Percentiles rank a stretch among this genome's conserved stretches.
Conservation (phyloP, 2,113 vertebrate species). For the Dromas ardeola region DNA sequence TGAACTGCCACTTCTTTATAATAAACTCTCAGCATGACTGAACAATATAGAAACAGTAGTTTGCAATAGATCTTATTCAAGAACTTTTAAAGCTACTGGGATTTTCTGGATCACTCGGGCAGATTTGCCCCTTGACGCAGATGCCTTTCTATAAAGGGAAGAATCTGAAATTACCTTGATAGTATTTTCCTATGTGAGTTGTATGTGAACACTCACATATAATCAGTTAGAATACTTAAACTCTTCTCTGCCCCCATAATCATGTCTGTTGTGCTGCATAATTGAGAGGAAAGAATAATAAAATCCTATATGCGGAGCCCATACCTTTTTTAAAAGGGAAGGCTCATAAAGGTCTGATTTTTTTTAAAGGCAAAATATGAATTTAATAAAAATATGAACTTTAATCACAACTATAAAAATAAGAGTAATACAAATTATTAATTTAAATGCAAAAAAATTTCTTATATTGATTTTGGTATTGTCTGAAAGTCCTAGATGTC, state of each 20-base stretch:
- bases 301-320: not conserved
- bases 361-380: not conserved
- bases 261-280: not conserved
- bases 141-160: not conserved
- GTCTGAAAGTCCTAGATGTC: not conserved
- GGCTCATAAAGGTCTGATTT: not conserved
- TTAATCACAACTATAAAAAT: not conserved
- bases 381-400: not conserved
- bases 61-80: not conserved
- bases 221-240: not conserved
- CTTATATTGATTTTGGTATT: not conserved
- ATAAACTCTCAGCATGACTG: not conserved
- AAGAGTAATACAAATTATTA: not conserved
- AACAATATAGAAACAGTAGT: not conserved
- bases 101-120: not conserved
- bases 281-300: not conserved
- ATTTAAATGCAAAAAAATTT: not conserved
- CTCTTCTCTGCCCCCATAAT: not conserved
- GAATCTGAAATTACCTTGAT: not conserved
- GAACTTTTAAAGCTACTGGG: not conserved
- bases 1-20: not conserved
- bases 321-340: not conserved
- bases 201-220: not conserved
- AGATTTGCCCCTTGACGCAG: not conserved
- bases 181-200: not conserved